Evolutionary conservation across 1,140 invertebrate genomes (phyloP), one percentile per base, ranked within the genome.

Genomic region (Zelostemma sp.): DNA sequence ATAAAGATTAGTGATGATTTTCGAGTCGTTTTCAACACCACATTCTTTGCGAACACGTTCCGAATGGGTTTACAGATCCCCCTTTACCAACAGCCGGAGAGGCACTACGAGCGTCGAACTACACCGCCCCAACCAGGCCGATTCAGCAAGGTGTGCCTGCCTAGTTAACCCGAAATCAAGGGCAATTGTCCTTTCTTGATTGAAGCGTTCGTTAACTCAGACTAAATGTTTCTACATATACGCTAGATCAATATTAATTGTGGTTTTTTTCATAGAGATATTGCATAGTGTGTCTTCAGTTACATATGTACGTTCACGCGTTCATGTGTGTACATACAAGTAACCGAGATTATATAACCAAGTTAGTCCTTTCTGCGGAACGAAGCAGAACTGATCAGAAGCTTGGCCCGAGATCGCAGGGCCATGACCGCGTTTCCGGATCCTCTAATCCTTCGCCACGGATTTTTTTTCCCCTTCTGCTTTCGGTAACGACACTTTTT

Each of bases 131-230:
- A 85, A 84, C 84, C 84, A 85, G 84, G 85, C 81, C 80, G 83
- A 85, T 85, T 81, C 78, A 85, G 84, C 84, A 85, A 85, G 84
- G 84, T 85, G 84, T 85, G 83, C 81, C 82, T 83, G 81, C 82
- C 81, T 82, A 83, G 80, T 83, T 80, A 83, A 75, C 76, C 81
- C 75, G 75, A 81, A 81, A 84, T 77, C 79, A 84, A 81, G 80
- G 80, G 80, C 80, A 83, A 81, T 73, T 78, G 78, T 72, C 79
- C 79, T 84, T 83, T 83, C 81, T 85, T 84, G 80, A 84, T 83
- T 77, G 73, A 82, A 84, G 80, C 81, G 83, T 85, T 85, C 83
- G 83, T 85, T 85, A 84, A 79, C 69, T 78, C 75, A 79, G 84
- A 80, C 75, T 84, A 78, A 80, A 82, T 84, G 80, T 85, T 82